Evolutionary conservation across 2,888 invertebrate species (phyloP), one percentile per base, ranked within the genome.

Genomic region (Nomada lathburiana): DNA sequence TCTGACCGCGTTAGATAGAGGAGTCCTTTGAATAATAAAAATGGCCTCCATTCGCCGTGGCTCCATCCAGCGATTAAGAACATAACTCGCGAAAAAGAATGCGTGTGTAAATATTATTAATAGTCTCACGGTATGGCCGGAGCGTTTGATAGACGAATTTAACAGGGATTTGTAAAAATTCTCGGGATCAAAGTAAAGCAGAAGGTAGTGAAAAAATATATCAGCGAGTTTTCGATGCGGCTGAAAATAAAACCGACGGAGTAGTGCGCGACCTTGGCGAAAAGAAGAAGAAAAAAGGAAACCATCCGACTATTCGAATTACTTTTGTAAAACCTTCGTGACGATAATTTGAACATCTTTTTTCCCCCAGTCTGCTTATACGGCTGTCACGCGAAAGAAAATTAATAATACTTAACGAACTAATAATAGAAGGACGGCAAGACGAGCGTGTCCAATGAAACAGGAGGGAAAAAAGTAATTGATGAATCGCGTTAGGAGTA

Each of bases 251-350:
- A 59, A 69, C 50, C 2, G 57, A 50, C n/a, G 68, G 44, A 59
- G 75, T 75, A 69, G 63, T 65, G 63, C 29, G 57, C 47, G 70
- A 53, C 65, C 76, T 80, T 80, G 60, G 16, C 29, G 47, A 80
- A 64, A 53, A 64, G 36, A 47, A 47, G 47, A 47, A 47, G 44
- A 36, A 36, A 36, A 79, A 42, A 42, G 16, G n/a, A 63, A 63
- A 75, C 57, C 55, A 29, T 16, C 18, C 36, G 60, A 4, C 20
- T 36, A 55, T 53, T n/a, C 11, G 64, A 23, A 52, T 36, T 4
- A 60, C 57, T 50, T 16, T 23, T 52, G 16, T 9, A 57, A 59
- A 57, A 55, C 50, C 52, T 62, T 5, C n/a, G 16, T 13, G 2
- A 50, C 68, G 29, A 65, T 52, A 50, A 68, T 3, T 20, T 13